Evolutionary conservation across 2,113 vertebrate species (phyloP), one percentile per base, ranked within the genome.

Genomic region (Urocitellus parryii): DNA sequence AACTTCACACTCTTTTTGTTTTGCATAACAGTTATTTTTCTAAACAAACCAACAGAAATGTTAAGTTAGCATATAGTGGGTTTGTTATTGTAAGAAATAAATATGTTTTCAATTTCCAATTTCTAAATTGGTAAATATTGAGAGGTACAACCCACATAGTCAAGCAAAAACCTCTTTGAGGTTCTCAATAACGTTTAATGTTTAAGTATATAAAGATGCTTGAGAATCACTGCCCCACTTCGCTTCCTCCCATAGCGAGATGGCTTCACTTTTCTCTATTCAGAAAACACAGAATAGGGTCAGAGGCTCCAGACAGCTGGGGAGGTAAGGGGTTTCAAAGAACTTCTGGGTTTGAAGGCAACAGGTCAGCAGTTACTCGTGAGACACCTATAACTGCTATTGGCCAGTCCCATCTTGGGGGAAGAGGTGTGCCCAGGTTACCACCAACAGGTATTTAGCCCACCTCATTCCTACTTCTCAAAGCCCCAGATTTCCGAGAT

Each of bases 11-110:
- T 65, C 61, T 90, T 82, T 96, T 92, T 70, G 22, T 90, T 94
- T 92, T 61, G 61, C 67, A 94, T 88, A 88, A 90, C 86, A 68
- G 53, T 34, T 79, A 61, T 79, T 94, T 96, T 96, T 24, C 80
- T 84, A 88, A 63, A 65, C 32, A 63, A 88, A 58, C 61, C 24
- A 27, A 63, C 61, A 63, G 61, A 90, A 79, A 74, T 73, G 29
- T 78, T 58, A 70, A 65, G 67, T 79, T 91, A 73, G 88, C 32
- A 29, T 63, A 29, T 14, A 37, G 39, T 77, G 8, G 76, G 29
- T 85, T 88, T 84, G 65, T 81, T 84, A 84, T 76, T 29, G 27
- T 84, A 88, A 94, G 76, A 87, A 90, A 32, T 86, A 95, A 70
- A 37, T n/a, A 8, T 63, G 42, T 58, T 82, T 65, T 16, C 22